Percentiles rank a stretch among this genome's conserved stretches.
Conservation (phyloP, 2,797 vertebrate genomes). For the Diplodus puntazzo region DNA sequence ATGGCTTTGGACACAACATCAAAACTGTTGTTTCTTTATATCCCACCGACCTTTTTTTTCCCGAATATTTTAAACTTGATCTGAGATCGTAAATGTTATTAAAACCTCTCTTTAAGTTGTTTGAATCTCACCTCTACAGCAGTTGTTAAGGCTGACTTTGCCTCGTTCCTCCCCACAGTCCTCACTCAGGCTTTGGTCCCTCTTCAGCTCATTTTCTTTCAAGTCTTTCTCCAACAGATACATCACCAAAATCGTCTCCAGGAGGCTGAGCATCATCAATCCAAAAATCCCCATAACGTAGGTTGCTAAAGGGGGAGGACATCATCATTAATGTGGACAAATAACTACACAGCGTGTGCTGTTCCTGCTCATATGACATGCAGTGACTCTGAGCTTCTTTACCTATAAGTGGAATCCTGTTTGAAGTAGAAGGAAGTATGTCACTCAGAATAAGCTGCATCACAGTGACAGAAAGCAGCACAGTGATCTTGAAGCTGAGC, state of each 20-base stretch:
- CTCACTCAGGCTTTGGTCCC: background rate
- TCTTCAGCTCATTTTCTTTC: background rate
- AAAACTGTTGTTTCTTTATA: no score
- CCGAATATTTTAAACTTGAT: no score
- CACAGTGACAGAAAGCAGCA: slow-evolving; percentile 86
- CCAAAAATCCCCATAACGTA: slow-evolving; percentile 86
- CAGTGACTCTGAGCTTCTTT: slow-evolving; percentile 10
- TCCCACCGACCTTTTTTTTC: background rate
- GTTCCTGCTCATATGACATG: background rate
- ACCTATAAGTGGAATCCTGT: slow-evolving; percentile 87
- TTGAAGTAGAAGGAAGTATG: slow-evolving; percentile 85
- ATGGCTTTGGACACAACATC: no score
- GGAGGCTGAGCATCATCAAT: slow-evolving; percentile 84
- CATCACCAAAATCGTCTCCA: slow-evolving; percentile 84
- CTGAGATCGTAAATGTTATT: background rate
- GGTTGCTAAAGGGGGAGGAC: slow-evolving; percentile 68
- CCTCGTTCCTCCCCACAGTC: slow-evolving; percentile 1
- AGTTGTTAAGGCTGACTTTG: background rate
- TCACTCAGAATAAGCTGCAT: slow-evolving; percentile 88
- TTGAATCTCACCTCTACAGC: slow-evolving; percentile 20
- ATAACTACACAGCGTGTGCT: background rate
- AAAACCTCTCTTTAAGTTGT: background rate
- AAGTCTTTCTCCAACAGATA: slow-evolving; percentile 78
- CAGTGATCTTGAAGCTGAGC: slow-evolving; percentile 86
- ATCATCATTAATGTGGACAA: background rate